phyloP scores from a whole-genome alignment of 2,113 vertebrate genomes.

The Phyllostomus hastatus region DNA sequence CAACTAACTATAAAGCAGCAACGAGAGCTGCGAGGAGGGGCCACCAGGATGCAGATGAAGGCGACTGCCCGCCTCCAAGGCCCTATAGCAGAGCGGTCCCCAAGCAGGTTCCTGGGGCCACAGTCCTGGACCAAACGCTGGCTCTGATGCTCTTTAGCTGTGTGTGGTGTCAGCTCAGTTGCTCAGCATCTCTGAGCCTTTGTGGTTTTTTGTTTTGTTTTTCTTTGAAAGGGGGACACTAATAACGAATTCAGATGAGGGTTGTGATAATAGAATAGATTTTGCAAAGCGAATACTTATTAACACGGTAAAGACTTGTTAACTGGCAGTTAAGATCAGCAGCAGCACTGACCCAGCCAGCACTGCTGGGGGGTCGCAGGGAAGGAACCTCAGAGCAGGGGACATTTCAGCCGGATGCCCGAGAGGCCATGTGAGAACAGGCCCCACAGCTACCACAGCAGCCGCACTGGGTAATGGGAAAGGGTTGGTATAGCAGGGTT shows the following conservation, averaged over 20 bases:
- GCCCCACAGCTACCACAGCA: neutral
- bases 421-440: fast-evolving
- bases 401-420: too few relatives aligned
- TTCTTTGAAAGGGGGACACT: neutral
- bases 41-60: neutral
- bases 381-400: neutral
- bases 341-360: neutral
- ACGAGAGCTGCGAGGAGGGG: neutral
- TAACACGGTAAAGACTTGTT: neutral
- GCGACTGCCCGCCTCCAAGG: neutral
- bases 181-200: neutral
- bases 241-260: neutral
- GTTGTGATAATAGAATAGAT: neutral
- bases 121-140: neutral
- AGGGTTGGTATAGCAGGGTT: neutral
- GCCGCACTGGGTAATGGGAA: too few relatives aligned
- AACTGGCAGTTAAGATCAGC: neutral
- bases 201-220: neutral
- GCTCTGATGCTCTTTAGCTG: neutral
- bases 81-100: fast-evolving
- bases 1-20: neutral
- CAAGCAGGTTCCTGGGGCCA: neutral
- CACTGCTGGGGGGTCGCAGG: neutral
- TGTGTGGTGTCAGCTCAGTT: neutral
- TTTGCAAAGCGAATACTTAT: neutral